These are phyloP conservation scores for Catostomus latipinnis DNA, from an alignment of 2,797 vertebrate genomes.

Conservation along the genomic window DNA sequence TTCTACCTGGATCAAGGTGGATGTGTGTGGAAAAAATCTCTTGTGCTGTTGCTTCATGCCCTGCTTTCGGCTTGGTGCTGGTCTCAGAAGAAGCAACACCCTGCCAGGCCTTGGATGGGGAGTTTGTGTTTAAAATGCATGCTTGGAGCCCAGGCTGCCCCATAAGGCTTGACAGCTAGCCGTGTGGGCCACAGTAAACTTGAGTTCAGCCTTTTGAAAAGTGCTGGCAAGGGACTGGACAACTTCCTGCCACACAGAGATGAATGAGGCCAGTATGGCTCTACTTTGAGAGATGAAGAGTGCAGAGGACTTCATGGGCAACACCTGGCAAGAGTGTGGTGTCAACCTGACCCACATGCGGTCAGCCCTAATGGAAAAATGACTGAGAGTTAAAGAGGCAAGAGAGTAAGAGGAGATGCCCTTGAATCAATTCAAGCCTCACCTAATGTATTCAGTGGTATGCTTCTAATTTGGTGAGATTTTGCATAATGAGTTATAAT, in stretches of 20 bases:
- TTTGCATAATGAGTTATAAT: neutral
- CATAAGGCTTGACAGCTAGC: neutral
- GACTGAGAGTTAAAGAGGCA: slow-evolving; percentile 24
- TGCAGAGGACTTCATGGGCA: slow-evolving; percentile 46
- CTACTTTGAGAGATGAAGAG: slow-evolving; percentile 29
- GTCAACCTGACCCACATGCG: slow-evolving; percentile 54
- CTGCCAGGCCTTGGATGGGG: slow-evolving; percentile 45
- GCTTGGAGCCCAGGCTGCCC: slow-evolving; percentile 41
- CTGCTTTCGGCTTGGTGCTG: slow-evolving; percentile 9
- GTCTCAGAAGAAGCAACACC: slow-evolving; percentile 47
- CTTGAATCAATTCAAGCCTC: slow-evolving; percentile 9
- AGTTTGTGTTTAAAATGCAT: slow-evolving; percentile 12
- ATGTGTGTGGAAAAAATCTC: slow-evolving; percentile 54
- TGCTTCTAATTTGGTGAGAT: neutral
- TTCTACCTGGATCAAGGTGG: slow-evolving; percentile 16
- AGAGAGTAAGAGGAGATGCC: slow-evolving; percentile 19
- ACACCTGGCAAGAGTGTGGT: slow-evolving; percentile 52
- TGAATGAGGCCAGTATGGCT: slow-evolving; percentile 54
- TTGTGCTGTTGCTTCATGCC: slow-evolving; percentile 64
- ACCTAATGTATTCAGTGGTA: slow-evolving; percentile 8
- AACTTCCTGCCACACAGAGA: slow-evolving; percentile 56
- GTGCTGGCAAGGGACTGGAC: slow-evolving; percentile 54
- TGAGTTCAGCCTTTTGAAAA: slow-evolving; percentile 65
- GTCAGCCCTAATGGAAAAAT: slow-evolving; percentile 41
- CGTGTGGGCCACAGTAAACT: slow-evolving; percentile 57